phyloP scores from a whole-genome alignment of 2,888 invertebrate genomes.

The Idaea aversata region DNA sequence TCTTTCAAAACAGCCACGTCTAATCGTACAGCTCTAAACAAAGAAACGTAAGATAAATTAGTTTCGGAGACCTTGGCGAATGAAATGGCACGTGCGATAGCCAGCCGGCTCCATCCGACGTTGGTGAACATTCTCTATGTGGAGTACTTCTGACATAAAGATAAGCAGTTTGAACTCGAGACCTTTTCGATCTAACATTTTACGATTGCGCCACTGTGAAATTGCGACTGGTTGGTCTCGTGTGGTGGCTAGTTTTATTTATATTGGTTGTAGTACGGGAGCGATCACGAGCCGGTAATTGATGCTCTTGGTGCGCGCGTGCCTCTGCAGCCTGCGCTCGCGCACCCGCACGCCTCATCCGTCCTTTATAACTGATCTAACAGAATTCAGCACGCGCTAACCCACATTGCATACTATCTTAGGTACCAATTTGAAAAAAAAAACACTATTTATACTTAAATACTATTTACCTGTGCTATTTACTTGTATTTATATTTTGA shows the following conservation, averaged over 20 bases:
- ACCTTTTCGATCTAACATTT: conserved; percentile 75
- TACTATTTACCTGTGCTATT: too few relatives aligned
- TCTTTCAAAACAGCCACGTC: conserved; percentile 24
- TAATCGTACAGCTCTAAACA: conserved; percentile 24
- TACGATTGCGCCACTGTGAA: conserved; percentile 74
- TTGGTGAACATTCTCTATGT: conserved; percentile 48
- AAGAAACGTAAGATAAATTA: conserved; percentile 32
- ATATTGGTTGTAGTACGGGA: conserved; percentile 74
- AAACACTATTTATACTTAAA: too few relatives aligned
- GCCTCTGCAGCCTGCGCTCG: conserved; percentile 45
- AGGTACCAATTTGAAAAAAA: neutral
- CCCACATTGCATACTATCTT: neutral
- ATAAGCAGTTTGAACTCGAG: conserved; percentile 68
- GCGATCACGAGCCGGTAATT: conserved; percentile 78
- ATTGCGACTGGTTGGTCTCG: conserved; percentile 58
- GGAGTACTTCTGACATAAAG: conserved; percentile 63
- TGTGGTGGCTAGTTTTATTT: conserved; percentile 71
- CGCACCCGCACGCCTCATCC: conserved; percentile 31
- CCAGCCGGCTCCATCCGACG: conserved; percentile 33
- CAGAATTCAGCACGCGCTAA: conserved; percentile 46
- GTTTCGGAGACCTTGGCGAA: conserved; percentile 38
- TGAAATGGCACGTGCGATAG: conserved; percentile 51
- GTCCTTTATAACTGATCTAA: conserved; percentile 52
- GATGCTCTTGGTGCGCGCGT: conserved; percentile 67
- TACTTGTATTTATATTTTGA: neutral